Evolutionary conservation across 2,113 vertebrate species (phyloP), one percentile per base, ranked within the genome.

Genomic region (Puffinus mauretanicus): DNA sequence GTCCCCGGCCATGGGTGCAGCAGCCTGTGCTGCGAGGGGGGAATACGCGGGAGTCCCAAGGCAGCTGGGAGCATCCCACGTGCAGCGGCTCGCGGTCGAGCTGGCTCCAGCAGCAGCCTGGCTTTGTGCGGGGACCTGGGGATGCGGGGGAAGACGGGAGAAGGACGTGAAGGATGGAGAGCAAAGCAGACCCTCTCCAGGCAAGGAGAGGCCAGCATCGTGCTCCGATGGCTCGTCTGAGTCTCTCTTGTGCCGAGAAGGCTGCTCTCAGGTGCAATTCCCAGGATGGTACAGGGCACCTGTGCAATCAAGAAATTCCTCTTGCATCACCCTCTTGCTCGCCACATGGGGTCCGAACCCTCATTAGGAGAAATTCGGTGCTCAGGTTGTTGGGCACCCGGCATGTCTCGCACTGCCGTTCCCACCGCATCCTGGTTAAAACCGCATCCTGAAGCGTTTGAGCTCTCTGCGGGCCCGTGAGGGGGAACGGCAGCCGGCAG

Each of bases 331-430:
- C 7, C 3, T 55, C 38, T 20, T 46, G 47, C 51, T 38, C 1
- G 3, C 32, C 2, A 2, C 0, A 0, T 34, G 55, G 38, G 42
- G 29, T 73, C 51, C 4, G 6, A 60, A 64, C 27, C 44, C 24
- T 66, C 1, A 0, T 54, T 42, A 32, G 65, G 47, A 83, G 38
- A 32, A 86, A 46, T 64, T 73, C 0, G 2, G 13, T 0, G 3
- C 66, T 78, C 42, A 24, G 73, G 42, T 36, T 71, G 3, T 70
- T 55, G 32, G n/a, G n/a, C 7, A 24, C 47, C 21, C 0, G 1
- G 26, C 47, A 17, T 3, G 6, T 42, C 49, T 71, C 0, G 0
- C 2, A 1, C 64, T 62, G 51, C 60, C 0, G 6, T 72, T 93
- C 55, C 34, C 16, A 11, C 34, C 1, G 0, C 16, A 38, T 29